phyloP scores from a whole-genome alignment of 2,113 vertebrate genomes.

The Brachirus orientalis region DNA sequence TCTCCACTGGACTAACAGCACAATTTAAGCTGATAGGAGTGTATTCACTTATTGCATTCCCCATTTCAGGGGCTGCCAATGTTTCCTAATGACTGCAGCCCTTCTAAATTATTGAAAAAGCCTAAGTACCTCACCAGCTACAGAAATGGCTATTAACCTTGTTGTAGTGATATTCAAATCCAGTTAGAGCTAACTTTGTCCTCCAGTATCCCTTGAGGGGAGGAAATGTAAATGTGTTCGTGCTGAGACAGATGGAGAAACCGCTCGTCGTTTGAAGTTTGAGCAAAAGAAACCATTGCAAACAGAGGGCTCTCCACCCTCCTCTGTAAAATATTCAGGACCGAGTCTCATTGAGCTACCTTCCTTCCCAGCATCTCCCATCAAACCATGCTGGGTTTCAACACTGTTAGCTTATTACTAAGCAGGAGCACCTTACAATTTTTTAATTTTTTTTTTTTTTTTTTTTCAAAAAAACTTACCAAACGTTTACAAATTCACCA shows the following conservation, averaged over 20 bases:
- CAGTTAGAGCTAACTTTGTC: slow-evolving; percentile 78
- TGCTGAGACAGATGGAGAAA: slow-evolving; percentile 81
- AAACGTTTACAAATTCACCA: slow-evolving; percentile 72
- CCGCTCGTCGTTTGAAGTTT: slow-evolving; percentile 80
- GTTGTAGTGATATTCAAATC: slow-evolving; percentile 81
- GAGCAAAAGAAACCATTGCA: slow-evolving; percentile 67
- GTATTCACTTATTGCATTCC: slow-evolving; percentile 52
- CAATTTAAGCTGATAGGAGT: slow-evolving; percentile 38
- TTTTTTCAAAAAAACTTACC: slow-evolving; percentile 46
- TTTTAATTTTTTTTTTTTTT: no score
- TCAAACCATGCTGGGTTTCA: slow-evolving; percentile 52
- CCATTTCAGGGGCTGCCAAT: slow-evolving; percentile 63
- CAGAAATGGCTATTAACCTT: slow-evolving; percentile 84
- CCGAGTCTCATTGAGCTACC: slow-evolving; percentile 66
- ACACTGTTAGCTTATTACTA: slow-evolving; percentile 54
- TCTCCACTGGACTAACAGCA: slow-evolving; percentile 44
- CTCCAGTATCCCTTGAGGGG: slow-evolving; percentile 78
- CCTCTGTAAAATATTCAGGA: slow-evolving; percentile 78
- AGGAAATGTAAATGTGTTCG: slow-evolving; percentile 84
- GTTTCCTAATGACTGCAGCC: slow-evolving; percentile 74
- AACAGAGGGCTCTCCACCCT: slow-evolving; percentile 61
- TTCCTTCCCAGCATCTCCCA: slow-evolving; percentile 55
- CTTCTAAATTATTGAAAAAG: slow-evolving; percentile 81
- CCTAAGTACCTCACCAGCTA: slow-evolving; percentile 79
- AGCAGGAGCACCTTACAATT: slow-evolving; percentile 39